Conservation (phyloP, 1,140 invertebrate species). For the Microplitis demolitor region DNA sequence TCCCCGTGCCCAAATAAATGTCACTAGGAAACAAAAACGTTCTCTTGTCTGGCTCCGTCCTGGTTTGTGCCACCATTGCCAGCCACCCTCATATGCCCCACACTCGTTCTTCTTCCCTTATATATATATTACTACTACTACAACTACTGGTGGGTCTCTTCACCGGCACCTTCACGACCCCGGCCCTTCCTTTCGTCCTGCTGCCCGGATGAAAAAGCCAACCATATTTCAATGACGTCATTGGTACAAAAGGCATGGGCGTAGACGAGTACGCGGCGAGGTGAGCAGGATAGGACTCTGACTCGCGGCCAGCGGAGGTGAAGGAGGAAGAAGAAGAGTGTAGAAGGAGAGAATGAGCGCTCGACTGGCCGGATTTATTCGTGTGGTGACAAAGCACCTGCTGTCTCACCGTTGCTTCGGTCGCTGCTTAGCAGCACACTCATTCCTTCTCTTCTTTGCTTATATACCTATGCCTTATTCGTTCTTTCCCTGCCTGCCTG, state of each 20-base stretch:
- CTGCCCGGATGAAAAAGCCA: constrained; percentile 35
- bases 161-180: constrained; percentile 22
- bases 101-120: background rate
- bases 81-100: background rate
- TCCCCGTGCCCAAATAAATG: constrained; percentile 57
- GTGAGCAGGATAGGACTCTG: constrained; percentile 9
- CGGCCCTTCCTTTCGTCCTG: constrained; percentile 9
- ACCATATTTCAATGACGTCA: constrained; percentile 52
- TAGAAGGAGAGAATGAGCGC: constrained; percentile 33
- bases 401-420: constrained; percentile 50
- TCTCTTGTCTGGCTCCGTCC: constrained; percentile 41
- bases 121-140: constrained; percentile 3
- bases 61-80: constrained; percentile 15
- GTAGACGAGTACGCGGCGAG: constrained; percentile 35
- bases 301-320: constrained; percentile 27
- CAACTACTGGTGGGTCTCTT: background rate
- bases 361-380: constrained; percentile 55
- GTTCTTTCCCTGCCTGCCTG: background rate
- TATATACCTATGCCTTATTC: constrained; percentile 14
- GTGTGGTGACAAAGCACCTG: constrained; percentile 61
- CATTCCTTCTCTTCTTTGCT: constrained; percentile 13
- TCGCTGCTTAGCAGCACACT: constrained; percentile 30
- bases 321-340: constrained; percentile 40
- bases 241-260: constrained; percentile 45
- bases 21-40: constrained; percentile 59